These are phyloP conservation scores for Parauchenoglanis ngamensis DNA, from an alignment of 2,797 vertebrate genomes.

Conservation along the genomic window DNA sequence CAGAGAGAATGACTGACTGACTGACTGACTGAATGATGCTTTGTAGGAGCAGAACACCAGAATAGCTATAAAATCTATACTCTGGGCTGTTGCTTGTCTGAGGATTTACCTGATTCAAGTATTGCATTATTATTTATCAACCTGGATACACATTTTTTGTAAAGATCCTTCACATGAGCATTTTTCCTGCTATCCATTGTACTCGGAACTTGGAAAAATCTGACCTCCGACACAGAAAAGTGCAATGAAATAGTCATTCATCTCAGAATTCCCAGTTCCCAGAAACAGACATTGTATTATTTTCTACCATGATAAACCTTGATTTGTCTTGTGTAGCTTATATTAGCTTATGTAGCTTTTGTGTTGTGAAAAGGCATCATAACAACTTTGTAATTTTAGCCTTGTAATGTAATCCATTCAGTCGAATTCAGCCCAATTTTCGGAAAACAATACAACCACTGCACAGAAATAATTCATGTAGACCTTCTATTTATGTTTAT, in stretches of 20 bases:
- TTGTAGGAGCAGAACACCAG: background rate
- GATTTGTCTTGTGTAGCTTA: too few species aligned
- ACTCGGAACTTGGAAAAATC: background rate
- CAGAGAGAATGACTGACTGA: conserved; percentile 36
- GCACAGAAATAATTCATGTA: background rate
- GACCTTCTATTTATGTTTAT: background rate
- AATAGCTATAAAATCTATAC: conserved; percentile 1
- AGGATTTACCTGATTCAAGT: background rate
- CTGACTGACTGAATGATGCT: background rate
- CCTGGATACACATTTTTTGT: background rate
- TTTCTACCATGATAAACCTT: background rate
- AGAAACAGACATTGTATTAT: background rate
- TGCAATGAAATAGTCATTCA: too few species aligned
- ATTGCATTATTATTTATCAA: background rate
- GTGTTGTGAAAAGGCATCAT: background rate
- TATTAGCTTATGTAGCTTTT: background rate
- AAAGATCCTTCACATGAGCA: background rate
- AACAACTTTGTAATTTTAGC: background rate
- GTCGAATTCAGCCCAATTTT: background rate
- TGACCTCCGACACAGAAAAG: background rate
- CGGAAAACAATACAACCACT: background rate
- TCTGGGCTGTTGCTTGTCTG: background rate
- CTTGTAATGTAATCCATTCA: background rate
- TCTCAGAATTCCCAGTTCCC: too few species aligned
- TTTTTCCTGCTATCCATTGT: background rate